phyloP scores from a whole-genome alignment of 2,888 invertebrate genomes.

The Epinotia nisella region DNA sequence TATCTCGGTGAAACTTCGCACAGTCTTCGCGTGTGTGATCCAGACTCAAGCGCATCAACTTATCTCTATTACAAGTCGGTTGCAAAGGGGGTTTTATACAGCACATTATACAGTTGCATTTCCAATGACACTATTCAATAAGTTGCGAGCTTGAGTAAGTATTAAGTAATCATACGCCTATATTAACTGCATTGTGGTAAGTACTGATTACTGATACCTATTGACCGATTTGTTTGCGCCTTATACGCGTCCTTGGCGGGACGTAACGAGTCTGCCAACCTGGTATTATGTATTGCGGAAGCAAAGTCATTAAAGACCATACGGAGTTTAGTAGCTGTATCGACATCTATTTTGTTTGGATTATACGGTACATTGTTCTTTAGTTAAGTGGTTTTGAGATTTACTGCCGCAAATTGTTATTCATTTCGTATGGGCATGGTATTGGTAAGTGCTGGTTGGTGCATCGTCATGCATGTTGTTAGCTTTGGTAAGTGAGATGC shows the following conservation, averaged over 20 bases:
- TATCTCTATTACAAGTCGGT: not conserved
- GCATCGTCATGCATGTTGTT: not conserved
- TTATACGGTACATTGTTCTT: conserved; percentile 12
- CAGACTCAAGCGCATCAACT: conserved; percentile 1
- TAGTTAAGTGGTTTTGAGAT: conserved; percentile 20
- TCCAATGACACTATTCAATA: not conserved
- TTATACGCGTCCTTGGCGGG: conserved; percentile 4
- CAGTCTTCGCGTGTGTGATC: conserved; percentile 12
- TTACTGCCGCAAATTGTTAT: conserved; percentile 14
- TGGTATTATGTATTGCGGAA: not conserved
- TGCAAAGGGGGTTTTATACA: not conserved
- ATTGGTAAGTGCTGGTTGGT: not conserved
- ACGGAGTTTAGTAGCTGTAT: not conserved
- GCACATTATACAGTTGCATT: not conserved
- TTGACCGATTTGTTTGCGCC: conserved; percentile 13
- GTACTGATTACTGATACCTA: conserved; percentile 11
- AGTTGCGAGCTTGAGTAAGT: not conserved
- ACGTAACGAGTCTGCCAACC: conserved; percentile 10
- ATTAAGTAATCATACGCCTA: not conserved
- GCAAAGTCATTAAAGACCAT: not conserved
- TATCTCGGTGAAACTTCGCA: conserved; percentile 23
- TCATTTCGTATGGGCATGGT: not conserved
- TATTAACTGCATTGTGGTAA: not conserved
- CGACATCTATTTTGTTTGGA: not conserved
- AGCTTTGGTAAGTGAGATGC: not conserved